These are phyloP conservation scores for Drosophila setifemur DNA, from an alignment of 1,140 invertebrate genomes.

Conservation along the genomic window DNA sequence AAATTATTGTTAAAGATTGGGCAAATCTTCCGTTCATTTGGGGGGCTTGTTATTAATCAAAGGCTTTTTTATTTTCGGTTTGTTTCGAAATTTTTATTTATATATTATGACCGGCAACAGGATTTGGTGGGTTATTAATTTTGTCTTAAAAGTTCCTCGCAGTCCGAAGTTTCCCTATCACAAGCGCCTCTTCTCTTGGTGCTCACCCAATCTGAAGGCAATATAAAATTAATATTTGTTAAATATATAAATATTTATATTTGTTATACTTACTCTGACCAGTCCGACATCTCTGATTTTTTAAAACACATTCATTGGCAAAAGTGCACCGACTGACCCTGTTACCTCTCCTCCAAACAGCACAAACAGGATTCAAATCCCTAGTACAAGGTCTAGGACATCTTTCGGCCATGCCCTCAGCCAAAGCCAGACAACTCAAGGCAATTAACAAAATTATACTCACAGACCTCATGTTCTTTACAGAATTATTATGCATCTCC, in stretches of 20 bases:
- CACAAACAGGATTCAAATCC: conserved; percentile 18
- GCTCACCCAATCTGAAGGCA: conserved; percentile 21
- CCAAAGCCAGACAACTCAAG: conserved; percentile 1
- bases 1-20: conserved; percentile 32
- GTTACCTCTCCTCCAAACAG: not conserved
- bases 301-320: conserved; percentile 4
- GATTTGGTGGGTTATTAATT: too few species aligned
- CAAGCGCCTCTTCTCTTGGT: not conserved
- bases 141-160: not conserved
- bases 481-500: not conserved
- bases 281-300: conserved; percentile 11
- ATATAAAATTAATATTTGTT: not conserved
- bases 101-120: too few species aligned
- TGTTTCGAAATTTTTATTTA: too few species aligned
- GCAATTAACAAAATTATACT: conserved; percentile 17
- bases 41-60: conserved; percentile 10
- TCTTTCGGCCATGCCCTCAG: not conserved
- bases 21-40: conserved; percentile 32
- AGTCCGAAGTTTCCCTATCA: conserved; percentile 4
- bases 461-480: conserved; percentile 12
- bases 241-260: not conserved
- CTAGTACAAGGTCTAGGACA: conserved; percentile 10
- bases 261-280: conserved; percentile 2
- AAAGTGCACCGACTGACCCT: conserved; percentile 18
- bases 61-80: not conserved